Evolutionary conservation across 2,888 invertebrate genomes (phyloP).

Genomic region (Quadriops clusia): DNA sequence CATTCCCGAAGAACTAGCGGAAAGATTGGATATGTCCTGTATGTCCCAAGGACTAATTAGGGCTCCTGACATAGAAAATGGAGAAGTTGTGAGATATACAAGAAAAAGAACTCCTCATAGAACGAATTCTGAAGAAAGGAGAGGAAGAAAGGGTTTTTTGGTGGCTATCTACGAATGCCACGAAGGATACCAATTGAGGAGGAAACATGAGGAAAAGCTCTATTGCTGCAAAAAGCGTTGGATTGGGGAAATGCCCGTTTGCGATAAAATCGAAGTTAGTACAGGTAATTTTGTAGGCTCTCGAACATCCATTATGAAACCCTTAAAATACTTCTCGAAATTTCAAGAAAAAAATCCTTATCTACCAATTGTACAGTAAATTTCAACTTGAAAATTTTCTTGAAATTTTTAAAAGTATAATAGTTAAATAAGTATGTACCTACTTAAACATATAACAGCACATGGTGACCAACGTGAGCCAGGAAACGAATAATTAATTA

Average conservation of each 20-base stretch:
- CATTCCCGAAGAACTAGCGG: slow-evolving; percentile 26
- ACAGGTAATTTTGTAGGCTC: slow-evolving; percentile 6
- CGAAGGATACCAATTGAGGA: slow-evolving; percentile 40
- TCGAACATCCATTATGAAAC: no score
- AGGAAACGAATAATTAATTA: no score
- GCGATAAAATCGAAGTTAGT: slow-evolving; percentile 22
- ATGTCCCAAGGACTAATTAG: slow-evolving; percentile 27
- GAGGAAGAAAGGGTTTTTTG: slow-evolving; percentile 39
- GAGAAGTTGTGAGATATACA: slow-evolving; percentile 28
- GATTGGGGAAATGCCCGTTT: slow-evolving; percentile 45
- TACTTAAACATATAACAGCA: no score
- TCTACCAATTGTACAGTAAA: no score
- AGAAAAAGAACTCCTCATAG: slow-evolving; percentile 9
- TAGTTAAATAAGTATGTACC: no score
- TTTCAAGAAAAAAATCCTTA: no score
- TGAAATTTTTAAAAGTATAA: no score
- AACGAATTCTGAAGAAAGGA: slow-evolving; percentile 19
- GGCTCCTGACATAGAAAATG: slow-evolving; percentile 34
- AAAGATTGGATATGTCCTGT: slow-evolving; percentile 32
- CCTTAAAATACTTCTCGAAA: no score
- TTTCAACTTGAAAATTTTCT: no score
- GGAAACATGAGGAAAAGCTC: slow-evolving; percentile 37
- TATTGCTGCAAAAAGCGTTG: slow-evolving; percentile 46
- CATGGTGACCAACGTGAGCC: no score
- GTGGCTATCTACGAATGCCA: slow-evolving; percentile 46